Conservation (phyloP, 2,888 invertebrate species). For the Catocala nupta region DNA sequence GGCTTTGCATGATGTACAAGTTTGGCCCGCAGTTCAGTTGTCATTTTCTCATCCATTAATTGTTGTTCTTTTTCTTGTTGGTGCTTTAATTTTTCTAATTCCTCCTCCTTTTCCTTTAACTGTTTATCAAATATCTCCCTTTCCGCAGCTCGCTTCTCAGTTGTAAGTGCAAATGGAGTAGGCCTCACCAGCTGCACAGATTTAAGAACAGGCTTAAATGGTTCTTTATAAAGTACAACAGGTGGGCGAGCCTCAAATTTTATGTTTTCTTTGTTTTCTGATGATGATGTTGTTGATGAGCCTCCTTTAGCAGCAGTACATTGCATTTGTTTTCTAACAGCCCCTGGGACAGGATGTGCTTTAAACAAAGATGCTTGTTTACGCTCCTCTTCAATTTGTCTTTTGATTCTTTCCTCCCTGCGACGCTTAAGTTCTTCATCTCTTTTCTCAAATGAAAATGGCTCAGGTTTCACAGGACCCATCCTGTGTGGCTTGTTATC, state of each 20-base stretch:
- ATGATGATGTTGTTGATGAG: constrained; percentile 67
- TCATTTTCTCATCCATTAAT: constrained; percentile 83
- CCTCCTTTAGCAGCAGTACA: constrained; percentile 61
- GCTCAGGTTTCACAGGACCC: constrained; percentile 76
- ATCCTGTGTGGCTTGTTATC: constrained; percentile 58
- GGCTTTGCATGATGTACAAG: constrained; percentile 89
- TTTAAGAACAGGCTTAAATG: constrained; percentile 88
- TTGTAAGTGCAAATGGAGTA: constrained; percentile 88
- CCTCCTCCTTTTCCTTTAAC: constrained; percentile 85
- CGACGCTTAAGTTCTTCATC: constrained; percentile 86
- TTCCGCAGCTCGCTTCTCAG: constrained; percentile 89
- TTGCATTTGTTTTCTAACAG: constrained; percentile 76
- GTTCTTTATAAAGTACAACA: constrained; percentile 88
- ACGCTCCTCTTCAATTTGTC: constrained; percentile 86
- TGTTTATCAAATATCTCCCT: constrained; percentile 88
- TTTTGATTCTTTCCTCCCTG: constrained; percentile 88
- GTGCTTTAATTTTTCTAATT: constrained; percentile 75
- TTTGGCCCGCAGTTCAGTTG: constrained; percentile 84
- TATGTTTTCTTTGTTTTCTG: constrained; percentile 79
- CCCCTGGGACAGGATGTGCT: constrained; percentile 90
- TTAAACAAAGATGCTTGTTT: constrained; percentile 89
- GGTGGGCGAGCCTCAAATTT: constrained; percentile 89
- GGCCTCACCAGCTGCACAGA: constrained; percentile 76
- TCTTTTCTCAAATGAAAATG: constrained; percentile 91
- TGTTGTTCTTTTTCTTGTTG: constrained; percentile 71